These are phyloP conservation scores for Rissa tridactyla DNA, from an alignment of 2,113 vertebrate species.

Conservation along the genomic window DNA sequence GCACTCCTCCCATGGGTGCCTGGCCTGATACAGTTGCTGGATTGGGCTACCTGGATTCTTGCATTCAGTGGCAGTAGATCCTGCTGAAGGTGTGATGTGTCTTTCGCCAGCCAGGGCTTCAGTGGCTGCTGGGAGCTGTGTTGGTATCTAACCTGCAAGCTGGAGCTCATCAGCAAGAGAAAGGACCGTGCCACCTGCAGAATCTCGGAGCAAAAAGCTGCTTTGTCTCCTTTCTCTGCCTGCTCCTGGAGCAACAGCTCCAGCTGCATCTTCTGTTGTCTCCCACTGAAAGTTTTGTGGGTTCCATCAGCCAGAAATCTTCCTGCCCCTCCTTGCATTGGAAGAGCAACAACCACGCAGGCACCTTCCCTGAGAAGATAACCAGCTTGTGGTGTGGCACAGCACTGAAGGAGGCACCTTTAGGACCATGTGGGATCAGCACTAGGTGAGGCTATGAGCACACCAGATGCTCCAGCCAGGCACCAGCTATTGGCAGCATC, in stretches of 20 bases:
- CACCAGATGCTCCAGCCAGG: neutral
- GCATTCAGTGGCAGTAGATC: neutral
- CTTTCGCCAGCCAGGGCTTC: neutral
- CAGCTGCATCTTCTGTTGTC: neutral
- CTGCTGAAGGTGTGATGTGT: neutral
- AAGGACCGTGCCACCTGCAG: neutral
- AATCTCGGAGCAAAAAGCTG: neutral
- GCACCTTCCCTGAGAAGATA: neutral
- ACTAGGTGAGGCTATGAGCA: neutral
- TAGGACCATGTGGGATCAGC: neutral
- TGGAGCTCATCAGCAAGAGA: neutral
- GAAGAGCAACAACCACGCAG: neutral
- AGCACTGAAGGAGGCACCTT: neutral
- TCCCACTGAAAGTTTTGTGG: neutral
- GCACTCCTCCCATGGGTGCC: neutral
- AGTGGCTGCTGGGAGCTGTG: neutral
- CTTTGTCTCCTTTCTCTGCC: neutral
- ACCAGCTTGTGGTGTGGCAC: neutral
- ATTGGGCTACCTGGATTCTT: neutral
- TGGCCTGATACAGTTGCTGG: neutral
- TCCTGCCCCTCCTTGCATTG: neutral
- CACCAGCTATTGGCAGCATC: neutral
- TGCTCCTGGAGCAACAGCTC: neutral
- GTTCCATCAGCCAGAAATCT: neutral
- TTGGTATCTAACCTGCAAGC: neutral